Percentiles rank a stretch among this genome's conserved stretches.
phyloP scores from a whole-genome alignment of 2,888 invertebrate genomes.

The Epirrhoe tristata region DNA sequence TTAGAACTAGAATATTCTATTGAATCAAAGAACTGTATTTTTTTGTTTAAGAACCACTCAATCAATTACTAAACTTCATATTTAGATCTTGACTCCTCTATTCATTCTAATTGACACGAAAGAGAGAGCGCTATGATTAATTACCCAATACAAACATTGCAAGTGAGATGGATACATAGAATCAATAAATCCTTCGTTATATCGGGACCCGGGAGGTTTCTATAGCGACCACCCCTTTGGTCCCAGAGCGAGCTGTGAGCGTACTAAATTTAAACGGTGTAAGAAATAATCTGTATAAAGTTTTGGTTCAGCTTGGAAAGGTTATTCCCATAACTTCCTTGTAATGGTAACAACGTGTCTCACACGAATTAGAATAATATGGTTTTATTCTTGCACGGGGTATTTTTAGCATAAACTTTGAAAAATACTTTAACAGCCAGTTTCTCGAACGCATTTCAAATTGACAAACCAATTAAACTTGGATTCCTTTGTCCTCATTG shows the following conservation, averaged over 20 bases:
- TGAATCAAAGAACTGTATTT: neutral
- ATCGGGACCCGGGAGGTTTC: slow-evolving; percentile 73
- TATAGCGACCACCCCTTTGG: slow-evolving; percentile 74
- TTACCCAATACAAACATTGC: slow-evolving; percentile 36
- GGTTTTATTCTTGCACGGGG: neutral
- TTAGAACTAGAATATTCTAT: too few relatives aligned
- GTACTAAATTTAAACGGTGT: slow-evolving; percentile 61
- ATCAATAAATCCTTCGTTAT: slow-evolving; percentile 72
- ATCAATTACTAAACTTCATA: neutral
- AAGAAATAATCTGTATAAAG: slow-evolving; percentile 41
- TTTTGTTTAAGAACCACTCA: neutral
- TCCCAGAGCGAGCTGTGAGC: slow-evolving; percentile 47
- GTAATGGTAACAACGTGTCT: slow-evolving; percentile 4
- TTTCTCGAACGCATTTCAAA: too few relatives aligned
- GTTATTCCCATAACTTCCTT: slow-evolving; percentile 7
- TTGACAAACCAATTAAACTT: too few relatives aligned
- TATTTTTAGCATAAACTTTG: neutral
- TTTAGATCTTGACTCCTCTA: neutral
- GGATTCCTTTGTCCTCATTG: too few relatives aligned
- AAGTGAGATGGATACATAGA: slow-evolving; percentile 63
- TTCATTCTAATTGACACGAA: neutral
- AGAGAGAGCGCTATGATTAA: slow-evolving; percentile 19
- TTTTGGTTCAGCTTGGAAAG: slow-evolving; percentile 22
- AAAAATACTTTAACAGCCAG: neutral
- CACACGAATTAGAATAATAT: neutral